phyloP scores from a whole-genome alignment of 2,888 invertebrate genomes.

The Azorinus chamasolen region DNA sequence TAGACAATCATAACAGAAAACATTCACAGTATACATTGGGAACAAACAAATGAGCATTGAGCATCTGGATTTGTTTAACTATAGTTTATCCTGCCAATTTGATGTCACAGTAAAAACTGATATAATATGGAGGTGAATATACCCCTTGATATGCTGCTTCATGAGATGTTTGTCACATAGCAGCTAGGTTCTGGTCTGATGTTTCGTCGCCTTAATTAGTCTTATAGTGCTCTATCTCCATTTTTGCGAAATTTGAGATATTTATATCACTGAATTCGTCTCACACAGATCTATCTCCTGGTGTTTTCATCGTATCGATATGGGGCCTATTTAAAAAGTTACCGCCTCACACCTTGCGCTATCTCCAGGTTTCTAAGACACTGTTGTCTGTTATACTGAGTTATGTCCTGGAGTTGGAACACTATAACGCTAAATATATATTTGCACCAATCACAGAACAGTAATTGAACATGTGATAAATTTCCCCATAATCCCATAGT shows the following conservation, averaged over 20 bases:
- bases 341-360: constrained; percentile 1
- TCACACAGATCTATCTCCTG: constrained; percentile 29
- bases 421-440: neutral
- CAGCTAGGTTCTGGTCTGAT: too few species aligned
- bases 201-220: constrained; percentile 34
- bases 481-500: neutral
- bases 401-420: constrained; percentile 21
- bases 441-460: neutral
- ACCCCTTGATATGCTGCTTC: too few species aligned
- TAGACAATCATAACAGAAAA: too few species aligned
- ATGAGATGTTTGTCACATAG: too few species aligned
- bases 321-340: constrained; percentile 3
- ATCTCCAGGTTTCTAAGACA: constrained; percentile 5
- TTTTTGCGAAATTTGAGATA: constrained; percentile 4
- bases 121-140: too few species aligned
- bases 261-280: constrained; percentile 6
- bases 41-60: too few species aligned
- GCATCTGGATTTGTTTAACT: too few species aligned
- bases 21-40: too few species aligned
- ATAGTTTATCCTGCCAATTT: too few species aligned
- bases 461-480: constrained; percentile 1
- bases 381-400: constrained; percentile 1
- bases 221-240: constrained; percentile 30
- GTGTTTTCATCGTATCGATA: neutral
- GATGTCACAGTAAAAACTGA: too few species aligned